Percentiles rank a stretch among this genome's conserved stretches.
phyloP scores from a whole-genome alignment of 2,797 vertebrate species.

The Anguilla obscura region DNA sequence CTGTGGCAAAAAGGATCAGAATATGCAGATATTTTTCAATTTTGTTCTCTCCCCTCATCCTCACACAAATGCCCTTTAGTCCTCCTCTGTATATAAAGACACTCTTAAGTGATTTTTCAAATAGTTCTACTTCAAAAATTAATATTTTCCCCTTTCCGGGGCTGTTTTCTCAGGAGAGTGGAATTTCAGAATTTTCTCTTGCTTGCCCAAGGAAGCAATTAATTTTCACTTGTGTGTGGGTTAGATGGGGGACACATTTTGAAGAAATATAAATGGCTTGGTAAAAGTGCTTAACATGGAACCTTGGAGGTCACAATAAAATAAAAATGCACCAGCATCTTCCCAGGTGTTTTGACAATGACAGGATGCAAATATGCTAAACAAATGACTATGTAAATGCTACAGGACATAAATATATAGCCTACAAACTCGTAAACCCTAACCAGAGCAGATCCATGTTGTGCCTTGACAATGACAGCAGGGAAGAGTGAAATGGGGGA shows the following conservation, averaged over 20 bases:
- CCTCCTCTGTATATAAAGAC: constrained; percentile 10
- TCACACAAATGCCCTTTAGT: constrained; percentile 1
- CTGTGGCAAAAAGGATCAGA: not conserved
- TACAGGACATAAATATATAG: not conserved
- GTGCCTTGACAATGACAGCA: not conserved
- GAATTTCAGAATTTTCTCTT: constrained; percentile 13
- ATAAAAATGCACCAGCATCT: not conserved
- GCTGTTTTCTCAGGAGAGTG: not conserved
- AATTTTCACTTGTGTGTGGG: constrained; percentile 8
- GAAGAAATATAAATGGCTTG: not conserved
- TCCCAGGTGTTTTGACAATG: not conserved
- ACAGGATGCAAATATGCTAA: not conserved
- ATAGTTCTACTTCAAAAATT: not conserved
- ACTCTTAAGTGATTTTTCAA: not conserved
- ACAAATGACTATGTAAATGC: not conserved
- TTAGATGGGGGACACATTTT: not conserved
- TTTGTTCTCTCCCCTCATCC: not conserved
- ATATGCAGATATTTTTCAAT: constrained; percentile 12
- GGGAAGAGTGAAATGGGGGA: not conserved
- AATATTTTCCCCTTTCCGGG: not conserved
- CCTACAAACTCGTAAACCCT: not conserved
- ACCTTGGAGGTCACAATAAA: constrained; percentile 9
- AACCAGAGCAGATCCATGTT: not conserved
- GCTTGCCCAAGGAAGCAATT: not conserved
- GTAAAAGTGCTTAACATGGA: constrained; percentile 7